Evolutionary conservation across 2,888 invertebrate genomes (phyloP).

Genomic region (Stenchaetothrips biformis): DNA sequence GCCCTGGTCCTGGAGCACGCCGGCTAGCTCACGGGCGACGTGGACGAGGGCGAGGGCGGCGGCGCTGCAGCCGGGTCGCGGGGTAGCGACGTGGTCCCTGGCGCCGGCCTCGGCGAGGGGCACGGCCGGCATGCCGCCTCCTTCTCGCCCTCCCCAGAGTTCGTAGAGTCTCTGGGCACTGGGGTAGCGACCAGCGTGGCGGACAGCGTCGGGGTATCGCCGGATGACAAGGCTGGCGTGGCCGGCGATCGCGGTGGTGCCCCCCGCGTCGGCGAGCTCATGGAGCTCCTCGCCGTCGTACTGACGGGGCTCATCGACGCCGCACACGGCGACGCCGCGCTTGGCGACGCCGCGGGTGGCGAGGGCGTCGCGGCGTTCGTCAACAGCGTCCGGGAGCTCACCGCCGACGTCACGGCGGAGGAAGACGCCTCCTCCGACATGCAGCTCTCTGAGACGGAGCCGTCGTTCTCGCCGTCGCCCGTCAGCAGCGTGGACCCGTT

Average conservation of each 20-base stretch:
- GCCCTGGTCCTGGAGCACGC: background rate
- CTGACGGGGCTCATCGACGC: background rate
- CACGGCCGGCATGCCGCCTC: background rate
- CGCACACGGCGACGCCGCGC: slow-evolving; percentile 1
- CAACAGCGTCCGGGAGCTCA: background rate
- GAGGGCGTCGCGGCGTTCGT: background rate
- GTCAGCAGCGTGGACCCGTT: slow-evolving; percentile 9
- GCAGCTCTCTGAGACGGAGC: slow-evolving; percentile 1
- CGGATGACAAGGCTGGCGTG: background rate
- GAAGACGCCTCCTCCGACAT: background rate
- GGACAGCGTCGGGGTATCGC: background rate
- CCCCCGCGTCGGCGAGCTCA: background rate
- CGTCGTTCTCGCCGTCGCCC: background rate
- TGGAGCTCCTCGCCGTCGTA: background rate
- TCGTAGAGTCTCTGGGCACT: background rate
- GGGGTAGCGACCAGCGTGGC: background rate
- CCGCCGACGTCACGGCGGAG: background rate
- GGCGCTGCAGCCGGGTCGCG: too few relatives aligned
- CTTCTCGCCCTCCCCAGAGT: background rate
- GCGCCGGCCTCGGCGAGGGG: background rate
- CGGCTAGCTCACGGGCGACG: background rate
- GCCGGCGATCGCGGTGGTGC: background rate
- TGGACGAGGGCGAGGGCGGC: background rate
- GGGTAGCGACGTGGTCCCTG: too few relatives aligned
- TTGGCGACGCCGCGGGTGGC: background rate